These are phyloP conservation scores for Equus przewalskii DNA, from an alignment of 2,113 vertebrate species.

Conservation along the genomic window DNA sequence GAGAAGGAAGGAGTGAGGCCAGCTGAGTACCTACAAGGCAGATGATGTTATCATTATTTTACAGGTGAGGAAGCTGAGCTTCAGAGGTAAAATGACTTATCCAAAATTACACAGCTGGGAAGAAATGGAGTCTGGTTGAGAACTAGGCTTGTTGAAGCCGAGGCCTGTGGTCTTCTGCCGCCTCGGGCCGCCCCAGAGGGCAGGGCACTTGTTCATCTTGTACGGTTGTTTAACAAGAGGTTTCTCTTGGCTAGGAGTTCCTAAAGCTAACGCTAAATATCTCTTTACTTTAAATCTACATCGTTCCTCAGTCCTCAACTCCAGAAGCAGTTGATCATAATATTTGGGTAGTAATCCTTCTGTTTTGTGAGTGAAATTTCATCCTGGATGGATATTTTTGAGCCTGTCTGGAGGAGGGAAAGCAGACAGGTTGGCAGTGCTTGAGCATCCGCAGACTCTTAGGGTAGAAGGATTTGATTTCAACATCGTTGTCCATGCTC, in stretches of 20 bases:
- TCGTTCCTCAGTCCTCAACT: neutral
- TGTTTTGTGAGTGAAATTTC: neutral
- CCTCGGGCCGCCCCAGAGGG: neutral
- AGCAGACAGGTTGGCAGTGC: neutral
- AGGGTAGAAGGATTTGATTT: neutral
- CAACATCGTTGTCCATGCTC: neutral
- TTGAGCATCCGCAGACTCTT: neutral
- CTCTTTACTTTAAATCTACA: conserved; percentile 4
- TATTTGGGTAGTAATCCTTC: neutral
- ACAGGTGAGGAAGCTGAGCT: neutral
- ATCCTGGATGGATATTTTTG: neutral
- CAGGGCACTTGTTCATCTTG: neutral
- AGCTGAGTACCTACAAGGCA: neutral
- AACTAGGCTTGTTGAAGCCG: neutral
- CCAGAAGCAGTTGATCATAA: neutral
- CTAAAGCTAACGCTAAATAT: neutral
- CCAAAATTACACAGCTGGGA: neutral
- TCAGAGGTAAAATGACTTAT: neutral
- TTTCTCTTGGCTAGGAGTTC: neutral
- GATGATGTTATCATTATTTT: neutral
- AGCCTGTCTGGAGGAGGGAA: neutral
- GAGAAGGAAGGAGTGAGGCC: neutral
- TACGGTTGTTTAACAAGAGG: neutral
- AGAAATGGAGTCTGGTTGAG: neutral
- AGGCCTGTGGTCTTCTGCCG: neutral